These are phyloP conservation scores for Brachyhypopomus gauderio DNA, from an alignment of 2,113 vertebrate genomes.

Conservation along the genomic window DNA sequence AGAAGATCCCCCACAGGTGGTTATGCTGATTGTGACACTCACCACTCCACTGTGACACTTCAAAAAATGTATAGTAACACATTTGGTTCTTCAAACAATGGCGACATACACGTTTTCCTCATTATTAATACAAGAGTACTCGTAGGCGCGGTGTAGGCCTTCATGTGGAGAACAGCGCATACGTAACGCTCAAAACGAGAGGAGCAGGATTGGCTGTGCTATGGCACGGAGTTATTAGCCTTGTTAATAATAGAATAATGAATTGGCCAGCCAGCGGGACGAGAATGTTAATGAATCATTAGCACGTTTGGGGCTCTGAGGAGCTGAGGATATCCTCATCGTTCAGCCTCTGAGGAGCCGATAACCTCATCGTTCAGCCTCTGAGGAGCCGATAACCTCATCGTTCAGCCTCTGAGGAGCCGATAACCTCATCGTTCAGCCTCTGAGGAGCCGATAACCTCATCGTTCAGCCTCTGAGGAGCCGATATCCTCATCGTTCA, in stretches of 20 bases:
- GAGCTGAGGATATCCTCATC: not conserved
- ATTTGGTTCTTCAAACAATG: not conserved
- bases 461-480: slow-evolving; percentile 3
- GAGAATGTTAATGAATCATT: slow-evolving; percentile 41
- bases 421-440: not conserved
- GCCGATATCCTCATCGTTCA: not conserved
- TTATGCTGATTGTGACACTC: not conserved
- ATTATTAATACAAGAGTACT: not conserved
- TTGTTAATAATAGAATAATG: slow-evolving; percentile 41
- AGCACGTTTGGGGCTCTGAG: slow-evolving; percentile 3
- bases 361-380: not conserved
- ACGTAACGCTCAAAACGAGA: not conserved
- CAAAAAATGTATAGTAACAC: not conserved
- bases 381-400: slow-evolving; percentile 9
- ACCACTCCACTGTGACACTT: not conserved
- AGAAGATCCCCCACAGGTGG: not conserved
- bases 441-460: slow-evolving; percentile 10
- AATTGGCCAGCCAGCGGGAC: not conserved
- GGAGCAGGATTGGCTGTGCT: not conserved
- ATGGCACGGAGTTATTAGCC: not conserved
- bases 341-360: slow-evolving; percentile 13
- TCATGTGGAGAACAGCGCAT: not conserved
- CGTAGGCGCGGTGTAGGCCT: too few relatives aligned
- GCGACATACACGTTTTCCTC: not conserved
- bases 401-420: slow-evolving; percentile 13